A percentile compares a stretch with the other conserved stretches of the same genome.
Conservation (phyloP, 37 sponge, comb jelly and placozoan genomes). For the Geodia barretti region DNA sequence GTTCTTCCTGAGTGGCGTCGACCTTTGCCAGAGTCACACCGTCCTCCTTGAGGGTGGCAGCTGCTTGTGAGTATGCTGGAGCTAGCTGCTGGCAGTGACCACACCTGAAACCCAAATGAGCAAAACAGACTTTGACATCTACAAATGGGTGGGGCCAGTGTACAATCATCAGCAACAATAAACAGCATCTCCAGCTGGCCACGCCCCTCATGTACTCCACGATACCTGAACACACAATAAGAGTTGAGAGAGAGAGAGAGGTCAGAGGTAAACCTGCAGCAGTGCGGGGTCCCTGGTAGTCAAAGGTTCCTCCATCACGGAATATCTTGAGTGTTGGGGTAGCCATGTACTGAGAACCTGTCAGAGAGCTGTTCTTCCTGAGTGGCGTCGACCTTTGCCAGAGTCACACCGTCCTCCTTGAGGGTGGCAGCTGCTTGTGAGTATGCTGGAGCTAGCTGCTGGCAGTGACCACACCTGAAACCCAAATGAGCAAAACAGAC, state of each 20-base stretch:
- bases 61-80: conserved; percentile 51
- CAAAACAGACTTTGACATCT: not conserved
- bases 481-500: not conserved
- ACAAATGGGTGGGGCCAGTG: not conserved
- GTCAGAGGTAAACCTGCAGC: not conserved
- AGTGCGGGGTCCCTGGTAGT: conserved; percentile 41
- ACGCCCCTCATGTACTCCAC: conserved; percentile 48
- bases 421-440: conserved; percentile 51
- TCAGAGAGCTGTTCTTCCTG: conserved; percentile 36
- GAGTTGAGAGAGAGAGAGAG: not conserved
- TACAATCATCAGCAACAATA: no score
- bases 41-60: conserved; percentile 22
- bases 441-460: conserved; percentile 54
- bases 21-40: conserved; percentile 72
- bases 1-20: conserved; percentile 60
- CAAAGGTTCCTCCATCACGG: conserved; percentile 22
- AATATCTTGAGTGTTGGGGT: conserved; percentile 31
- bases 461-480: conserved; percentile 61
- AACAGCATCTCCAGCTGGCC: no score
- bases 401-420: conserved; percentile 20
- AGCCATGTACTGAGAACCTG: conserved; percentile 3
- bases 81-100: conserved; percentile 50
- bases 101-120: conserved; percentile 67
- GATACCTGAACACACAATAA: conserved; percentile 12
- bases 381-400: conserved; percentile 78